Evolutionary conservation across 2,797 vertebrate genomes (phyloP).

Genomic region (Holocentrus rufus): DNA sequence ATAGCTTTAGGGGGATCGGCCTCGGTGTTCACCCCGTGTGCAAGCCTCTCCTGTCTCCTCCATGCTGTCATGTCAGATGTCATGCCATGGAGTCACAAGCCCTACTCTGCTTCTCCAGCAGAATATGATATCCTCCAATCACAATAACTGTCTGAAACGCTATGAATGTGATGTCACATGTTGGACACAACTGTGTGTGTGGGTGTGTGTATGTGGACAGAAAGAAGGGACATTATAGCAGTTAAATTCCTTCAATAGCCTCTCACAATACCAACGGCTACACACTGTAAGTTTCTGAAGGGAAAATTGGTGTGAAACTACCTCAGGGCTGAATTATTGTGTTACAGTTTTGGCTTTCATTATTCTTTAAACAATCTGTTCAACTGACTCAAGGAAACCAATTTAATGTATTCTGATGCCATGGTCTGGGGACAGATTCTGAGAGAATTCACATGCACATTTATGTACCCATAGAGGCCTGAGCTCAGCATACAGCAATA

Average conservation of each 20-base stretch:
- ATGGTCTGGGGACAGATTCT: constrained; percentile 36
- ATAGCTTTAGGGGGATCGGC: constrained; percentile 12
- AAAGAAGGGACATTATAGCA: constrained; percentile 5
- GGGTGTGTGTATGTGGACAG: background rate
- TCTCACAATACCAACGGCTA: constrained; percentile 16
- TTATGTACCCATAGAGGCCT: constrained; percentile 28
- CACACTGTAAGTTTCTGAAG: constrained; percentile 4
- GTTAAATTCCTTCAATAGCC: constrained; percentile 8
- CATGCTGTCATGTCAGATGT: constrained; percentile 58
- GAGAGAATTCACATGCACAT: constrained; percentile 59
- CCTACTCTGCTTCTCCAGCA: constrained; percentile 32
- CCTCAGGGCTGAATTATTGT: constrained; percentile 17
- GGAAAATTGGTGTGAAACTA: constrained; percentile 29
- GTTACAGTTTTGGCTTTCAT: constrained; percentile 20
- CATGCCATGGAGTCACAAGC: constrained; percentile 42
- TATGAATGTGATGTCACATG: constrained; percentile 60
- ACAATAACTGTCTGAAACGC: constrained; percentile 42
- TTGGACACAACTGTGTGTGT: constrained; percentile 49
- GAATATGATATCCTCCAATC: constrained; percentile 55
- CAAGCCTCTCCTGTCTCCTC: constrained; percentile 7
- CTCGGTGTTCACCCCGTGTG: background rate
- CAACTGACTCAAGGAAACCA: constrained; percentile 26
- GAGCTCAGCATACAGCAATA: constrained; percentile 2
- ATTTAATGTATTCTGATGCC: constrained; percentile 43
- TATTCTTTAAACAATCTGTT: constrained; percentile 33